Conservation (phyloP, 2,888 invertebrate genomes). For the Pinctada fucata region DNA sequence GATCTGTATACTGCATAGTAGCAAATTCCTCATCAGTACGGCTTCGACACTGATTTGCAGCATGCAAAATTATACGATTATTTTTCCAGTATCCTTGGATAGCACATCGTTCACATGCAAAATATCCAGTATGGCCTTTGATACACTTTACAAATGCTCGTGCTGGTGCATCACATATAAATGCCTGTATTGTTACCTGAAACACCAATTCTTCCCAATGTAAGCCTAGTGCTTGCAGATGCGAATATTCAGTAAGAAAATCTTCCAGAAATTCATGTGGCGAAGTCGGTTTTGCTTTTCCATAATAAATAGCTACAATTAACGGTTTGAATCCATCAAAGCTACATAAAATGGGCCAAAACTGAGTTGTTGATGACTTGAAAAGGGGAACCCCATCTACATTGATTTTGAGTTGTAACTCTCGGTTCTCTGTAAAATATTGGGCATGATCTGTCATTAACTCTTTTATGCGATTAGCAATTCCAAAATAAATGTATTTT, state of each 20-base stretch:
- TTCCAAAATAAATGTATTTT: conserved; percentile 44
- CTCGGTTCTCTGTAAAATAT: background rate
- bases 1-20: background rate
- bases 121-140: conserved; percentile 55
- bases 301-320: conserved; percentile 46
- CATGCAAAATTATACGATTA: conserved; percentile 19
- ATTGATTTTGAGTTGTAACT: conserved; percentile 28
- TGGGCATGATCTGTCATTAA: conserved; percentile 1
- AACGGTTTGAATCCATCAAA: conserved; percentile 37
- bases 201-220: conserved; percentile 6
- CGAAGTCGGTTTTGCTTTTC: conserved; percentile 43
- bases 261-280: conserved; percentile 38
- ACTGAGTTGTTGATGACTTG: conserved; percentile 35
- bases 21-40: conserved; percentile 31
- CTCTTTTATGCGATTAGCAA: conserved; percentile 26
- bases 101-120: conserved; percentile 61
- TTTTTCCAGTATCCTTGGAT: conserved; percentile 29
- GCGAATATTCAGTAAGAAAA: conserved; percentile 42
- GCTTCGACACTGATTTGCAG: conserved; percentile 5
- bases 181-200: conserved; percentile 24
- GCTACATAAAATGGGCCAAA: conserved; percentile 46
- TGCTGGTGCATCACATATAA: conserved; percentile 70
- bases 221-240: conserved; percentile 30
- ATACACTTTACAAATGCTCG: conserved; percentile 56
- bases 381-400: conserved; percentile 43